A percentile compares a stretch with the other conserved stretches of the same genome.
Conservation (phyloP, 1,140 invertebrate genomes). For the Grapholita molesta region DNA sequence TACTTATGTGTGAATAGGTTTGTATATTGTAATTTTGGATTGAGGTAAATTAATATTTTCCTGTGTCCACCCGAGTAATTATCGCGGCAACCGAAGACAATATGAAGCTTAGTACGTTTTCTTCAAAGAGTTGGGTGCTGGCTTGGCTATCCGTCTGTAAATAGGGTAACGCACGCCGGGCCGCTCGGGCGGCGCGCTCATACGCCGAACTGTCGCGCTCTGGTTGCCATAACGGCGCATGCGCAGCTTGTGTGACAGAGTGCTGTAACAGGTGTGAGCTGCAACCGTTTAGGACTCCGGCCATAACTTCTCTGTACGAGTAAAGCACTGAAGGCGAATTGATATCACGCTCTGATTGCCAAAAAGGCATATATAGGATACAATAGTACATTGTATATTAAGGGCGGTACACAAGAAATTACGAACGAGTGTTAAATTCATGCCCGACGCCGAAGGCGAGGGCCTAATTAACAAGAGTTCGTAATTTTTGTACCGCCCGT, state of each 20-base stretch:
- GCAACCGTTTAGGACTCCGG: not conserved
- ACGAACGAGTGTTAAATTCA: too few species aligned
- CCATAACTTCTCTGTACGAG: not conserved
- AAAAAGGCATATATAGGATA: too few species aligned
- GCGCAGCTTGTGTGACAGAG: not conserved
- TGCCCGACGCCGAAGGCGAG: too few species aligned
- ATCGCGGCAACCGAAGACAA: too few species aligned
- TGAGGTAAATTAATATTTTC: too few species aligned
- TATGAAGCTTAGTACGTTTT: not conserved
- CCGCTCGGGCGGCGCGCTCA: not conserved
- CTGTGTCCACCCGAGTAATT: too few species aligned
- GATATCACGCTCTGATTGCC: not conserved
- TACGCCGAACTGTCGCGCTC: conserved; percentile 3
- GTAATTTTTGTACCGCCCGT: too few species aligned
- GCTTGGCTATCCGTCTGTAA: not conserved
- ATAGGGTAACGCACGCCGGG: conserved; percentile 6
- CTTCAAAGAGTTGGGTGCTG: not conserved
- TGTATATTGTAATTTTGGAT: too few species aligned
- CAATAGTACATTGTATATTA: too few species aligned
- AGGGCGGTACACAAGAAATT: too few species aligned
- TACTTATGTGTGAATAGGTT: too few species aligned
- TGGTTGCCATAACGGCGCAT: conserved; percentile 14
- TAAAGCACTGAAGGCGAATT: not conserved
- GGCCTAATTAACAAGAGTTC: too few species aligned
- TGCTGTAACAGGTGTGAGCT: not conserved